Conservation (phyloP, 64 coral and sea anemone species). For the Anthopleura sola region DNA sequence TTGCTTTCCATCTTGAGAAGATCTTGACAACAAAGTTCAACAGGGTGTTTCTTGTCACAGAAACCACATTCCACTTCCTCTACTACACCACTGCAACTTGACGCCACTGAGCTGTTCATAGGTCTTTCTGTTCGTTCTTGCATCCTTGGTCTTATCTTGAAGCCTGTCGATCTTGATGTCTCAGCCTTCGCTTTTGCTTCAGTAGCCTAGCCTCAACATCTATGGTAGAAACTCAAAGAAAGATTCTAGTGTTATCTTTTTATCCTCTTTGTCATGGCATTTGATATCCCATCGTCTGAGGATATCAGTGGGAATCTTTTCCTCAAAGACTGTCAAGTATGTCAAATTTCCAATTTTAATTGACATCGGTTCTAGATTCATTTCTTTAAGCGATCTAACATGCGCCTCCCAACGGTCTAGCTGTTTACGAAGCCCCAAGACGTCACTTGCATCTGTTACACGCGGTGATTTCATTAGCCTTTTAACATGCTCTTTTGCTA, state of each 20-base stretch:
- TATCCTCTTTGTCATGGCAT: not conserved
- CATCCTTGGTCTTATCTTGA: not conserved
- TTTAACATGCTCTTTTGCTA: conserved; percentile 3
- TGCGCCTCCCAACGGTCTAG: not conserved
- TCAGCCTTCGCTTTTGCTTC: not conserved
- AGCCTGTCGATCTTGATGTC: not conserved
- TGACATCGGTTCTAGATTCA: not conserved
- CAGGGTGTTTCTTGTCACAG: not conserved
- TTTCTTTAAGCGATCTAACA: not conserved
- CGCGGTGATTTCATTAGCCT: conserved; percentile 18
- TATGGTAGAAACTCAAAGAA: not conserved
- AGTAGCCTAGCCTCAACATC: not conserved
- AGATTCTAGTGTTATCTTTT: not conserved
- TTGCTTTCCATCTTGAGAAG: conserved; percentile 9
- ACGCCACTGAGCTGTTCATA: not conserved
- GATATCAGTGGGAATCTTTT: not conserved
- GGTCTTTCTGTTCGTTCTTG: not conserved
- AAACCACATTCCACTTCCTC: not conserved
- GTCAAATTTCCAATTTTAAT: not conserved
- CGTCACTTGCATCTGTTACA: not conserved
- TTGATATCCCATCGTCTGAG: not conserved
- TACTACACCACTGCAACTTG: not conserved
- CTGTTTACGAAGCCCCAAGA: not conserved
- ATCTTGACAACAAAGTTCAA: not conserved
- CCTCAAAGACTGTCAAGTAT: not conserved